Evolutionary conservation across 53 echinoderm and acorn worm species (phyloP), one percentile per base, ranked within the genome.

Genomic region (Pentamera pediparva): DNA sequence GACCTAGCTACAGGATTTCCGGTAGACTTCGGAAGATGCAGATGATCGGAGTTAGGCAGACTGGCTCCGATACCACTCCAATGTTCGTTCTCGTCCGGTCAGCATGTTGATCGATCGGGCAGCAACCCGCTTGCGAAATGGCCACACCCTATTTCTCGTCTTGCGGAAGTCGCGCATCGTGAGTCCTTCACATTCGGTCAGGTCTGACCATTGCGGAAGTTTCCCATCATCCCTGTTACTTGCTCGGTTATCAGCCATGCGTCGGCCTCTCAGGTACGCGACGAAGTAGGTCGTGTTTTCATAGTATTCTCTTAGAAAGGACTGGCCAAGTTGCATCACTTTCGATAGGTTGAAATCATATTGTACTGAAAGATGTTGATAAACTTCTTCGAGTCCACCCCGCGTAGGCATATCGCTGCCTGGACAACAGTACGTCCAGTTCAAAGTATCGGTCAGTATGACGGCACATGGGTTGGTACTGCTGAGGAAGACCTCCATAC

Each of bases 201-300:
- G 56, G 53, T 86, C 86, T 1, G 37, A 50, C 53, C 74, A 81
- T 30, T 39, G 81, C 12, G 77, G 81, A 18, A 81, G 26, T 57
- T 18, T 26, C n/a, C n/a, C n/a, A n/a, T 11, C 12, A 0, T 11
- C 18, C 5, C 11, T 3, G 18, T 9, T 4, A 22, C 1, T 22
- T 4, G 17, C 0, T 10, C 13, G 4, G 0, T 1, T 2, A 7
- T 5, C 33, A 10, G 27, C 70, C 70, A 81, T 52, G 40, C 75
- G 69, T 15, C 51, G 79, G 12, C 78, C 83, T 28, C 88, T 67
- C 6, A 88, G 76, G 39, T 84, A 88, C 29, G 59, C 55, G 10
- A 88, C 56, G 52, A 88, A 88, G 48, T 75, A 76, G 39, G 69
- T 13, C 1, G 83, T 88, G 47, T 88, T 88, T 43, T 88, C 63